Evolutionary conservation across 2,113 vertebrate species (phyloP).

Genomic region (Mellivora capensis): DNA sequence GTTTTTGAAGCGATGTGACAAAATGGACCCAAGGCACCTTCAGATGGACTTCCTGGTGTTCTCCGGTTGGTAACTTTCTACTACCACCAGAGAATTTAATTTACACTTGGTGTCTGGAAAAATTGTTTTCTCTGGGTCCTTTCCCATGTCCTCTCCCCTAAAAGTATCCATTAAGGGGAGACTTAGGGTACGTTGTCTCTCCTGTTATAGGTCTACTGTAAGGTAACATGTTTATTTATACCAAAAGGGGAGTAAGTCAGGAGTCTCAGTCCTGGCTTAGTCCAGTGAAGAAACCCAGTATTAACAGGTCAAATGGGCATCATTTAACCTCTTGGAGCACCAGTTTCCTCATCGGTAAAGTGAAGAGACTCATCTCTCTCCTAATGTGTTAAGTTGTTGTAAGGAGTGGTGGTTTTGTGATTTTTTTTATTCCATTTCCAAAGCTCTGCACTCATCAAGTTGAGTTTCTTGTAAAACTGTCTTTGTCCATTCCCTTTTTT

Average conservation of each 20-base stretch:
- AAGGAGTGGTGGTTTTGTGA: neutral
- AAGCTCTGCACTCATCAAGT: neutral
- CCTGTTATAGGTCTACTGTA: neutral
- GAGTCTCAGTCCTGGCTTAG: neutral
- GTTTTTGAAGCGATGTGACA: constrained; percentile 42
- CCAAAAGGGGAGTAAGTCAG: neutral
- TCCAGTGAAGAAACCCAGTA: neutral
- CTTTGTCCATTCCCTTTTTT: neutral
- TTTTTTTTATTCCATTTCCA: neutral
- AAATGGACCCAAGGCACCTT: neutral
- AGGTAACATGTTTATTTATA: neutral
- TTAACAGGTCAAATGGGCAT: neutral
- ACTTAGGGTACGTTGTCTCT: neutral
- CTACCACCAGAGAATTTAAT: neutral
- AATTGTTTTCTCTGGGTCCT: neutral
- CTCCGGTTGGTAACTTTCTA: neutral
- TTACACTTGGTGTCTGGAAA: neutral
- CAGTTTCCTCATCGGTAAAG: neutral
- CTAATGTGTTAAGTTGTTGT: neutral
- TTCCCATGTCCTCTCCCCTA: neutral
- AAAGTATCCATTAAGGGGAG: neutral
- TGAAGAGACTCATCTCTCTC: neutral
- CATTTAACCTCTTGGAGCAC: neutral
- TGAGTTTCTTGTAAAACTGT: neutral
- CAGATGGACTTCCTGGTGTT: neutral